These are phyloP conservation scores for Galleria mellonella DNA, from an alignment of 1,140 invertebrate genomes.

Conservation along the genomic window DNA sequence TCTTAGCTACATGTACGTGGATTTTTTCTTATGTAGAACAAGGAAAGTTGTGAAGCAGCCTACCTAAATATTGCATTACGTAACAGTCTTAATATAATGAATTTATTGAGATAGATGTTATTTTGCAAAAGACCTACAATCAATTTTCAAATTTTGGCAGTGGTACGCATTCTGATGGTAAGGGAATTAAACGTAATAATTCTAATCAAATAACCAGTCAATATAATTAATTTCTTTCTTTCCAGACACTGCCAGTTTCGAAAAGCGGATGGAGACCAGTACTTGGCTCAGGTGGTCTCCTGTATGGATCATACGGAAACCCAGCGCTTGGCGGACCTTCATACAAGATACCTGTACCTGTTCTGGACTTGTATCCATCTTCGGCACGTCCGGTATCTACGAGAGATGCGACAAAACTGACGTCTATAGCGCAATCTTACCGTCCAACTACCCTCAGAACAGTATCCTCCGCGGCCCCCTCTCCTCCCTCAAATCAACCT, in stretches of 20 bases:
- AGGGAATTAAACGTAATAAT: no score
- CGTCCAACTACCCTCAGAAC: conserved; percentile 56
- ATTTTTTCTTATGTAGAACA: no score
- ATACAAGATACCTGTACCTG: conserved; percentile 44
- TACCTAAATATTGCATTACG: no score
- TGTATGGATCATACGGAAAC: conserved; percentile 42
- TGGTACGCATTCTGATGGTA: no score
- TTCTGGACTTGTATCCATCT: conserved; percentile 43
- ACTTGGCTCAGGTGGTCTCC: conserved; percentile 44
- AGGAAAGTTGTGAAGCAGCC: no score
- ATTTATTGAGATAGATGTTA: no score
- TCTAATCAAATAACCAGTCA: no score
- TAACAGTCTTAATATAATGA: no score
- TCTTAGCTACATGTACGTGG: no score
- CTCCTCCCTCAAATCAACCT: conserved; percentile 44
- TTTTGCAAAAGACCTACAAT: no score
- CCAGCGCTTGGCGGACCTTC: conserved; percentile 43
- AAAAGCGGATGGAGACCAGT: conserved; percentile 72
- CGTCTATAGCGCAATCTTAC: conserved; percentile 64
- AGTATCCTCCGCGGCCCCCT: conserved; percentile 26
- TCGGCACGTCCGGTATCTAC: conserved; percentile 57
- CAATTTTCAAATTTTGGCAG: no score
- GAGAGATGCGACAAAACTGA: conserved; percentile 62
- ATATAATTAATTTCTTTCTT: conserved; percentile 4
- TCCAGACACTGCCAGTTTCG: conserved; percentile 54